Conservation (phyloP, 2,888 invertebrate genomes). For the Drosophila crucigera region DNA sequence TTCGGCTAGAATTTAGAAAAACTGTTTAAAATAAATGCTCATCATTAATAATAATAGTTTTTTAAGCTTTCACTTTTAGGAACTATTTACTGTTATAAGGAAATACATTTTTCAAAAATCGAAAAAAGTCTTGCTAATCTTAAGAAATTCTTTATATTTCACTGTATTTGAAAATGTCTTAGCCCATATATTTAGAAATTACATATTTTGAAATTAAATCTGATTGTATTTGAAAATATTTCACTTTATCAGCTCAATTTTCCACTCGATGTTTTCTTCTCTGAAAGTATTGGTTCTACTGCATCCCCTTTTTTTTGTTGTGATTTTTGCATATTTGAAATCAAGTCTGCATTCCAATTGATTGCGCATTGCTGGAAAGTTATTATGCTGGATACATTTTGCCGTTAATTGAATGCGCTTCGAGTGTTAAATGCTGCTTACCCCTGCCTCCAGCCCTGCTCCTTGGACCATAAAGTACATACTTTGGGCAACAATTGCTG, state of each 20-base stretch:
- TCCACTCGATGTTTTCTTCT: not conserved
- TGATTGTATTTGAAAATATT: not conserved
- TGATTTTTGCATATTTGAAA: not conserved
- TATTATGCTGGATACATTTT: conserved; percentile 44
- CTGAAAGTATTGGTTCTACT: not conserved
- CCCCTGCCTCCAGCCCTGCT: not conserved
- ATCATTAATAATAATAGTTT: no score
- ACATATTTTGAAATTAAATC: no score
- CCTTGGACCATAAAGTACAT: not conserved
- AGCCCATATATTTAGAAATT: no score
- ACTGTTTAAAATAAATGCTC: not conserved
- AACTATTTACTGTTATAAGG: no score
- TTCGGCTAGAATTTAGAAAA: no score
- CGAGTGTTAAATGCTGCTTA: conserved; percentile 13
- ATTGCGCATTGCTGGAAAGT: conserved; percentile 39
- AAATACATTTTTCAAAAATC: no score
- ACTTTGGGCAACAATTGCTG: conserved; percentile 34
- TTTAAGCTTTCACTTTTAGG: no score
- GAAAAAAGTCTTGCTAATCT: no score
- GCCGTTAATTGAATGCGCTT: conserved; percentile 52
- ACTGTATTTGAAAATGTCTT: no score
- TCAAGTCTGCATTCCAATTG: conserved; percentile 36
- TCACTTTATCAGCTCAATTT: not conserved
- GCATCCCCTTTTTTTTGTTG: not conserved
- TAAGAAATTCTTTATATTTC: no score